Evolutionary conservation across 2,113 vertebrate species (phyloP), one percentile per base, ranked within the genome.

Genomic region (Struthidea cinerea): DNA sequence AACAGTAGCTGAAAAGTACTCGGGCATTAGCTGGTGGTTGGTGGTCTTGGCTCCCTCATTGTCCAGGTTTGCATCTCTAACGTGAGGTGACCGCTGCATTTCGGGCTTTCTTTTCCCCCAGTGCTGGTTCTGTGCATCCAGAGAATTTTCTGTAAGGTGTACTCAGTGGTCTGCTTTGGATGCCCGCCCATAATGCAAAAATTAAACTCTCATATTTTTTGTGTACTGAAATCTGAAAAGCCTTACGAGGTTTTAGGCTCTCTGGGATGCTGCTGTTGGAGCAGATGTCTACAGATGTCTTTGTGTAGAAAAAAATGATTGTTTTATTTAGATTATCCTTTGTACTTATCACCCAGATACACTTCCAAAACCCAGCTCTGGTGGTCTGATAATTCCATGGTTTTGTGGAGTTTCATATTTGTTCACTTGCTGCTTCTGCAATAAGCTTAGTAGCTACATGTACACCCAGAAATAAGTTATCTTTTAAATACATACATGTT

Each of bases 31-130:
- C 47, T 63, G 73, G 28, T 23, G 65, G 27, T 37, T 15, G 27
- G 37, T 57, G 23, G 5, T 46, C 20, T 63, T 41, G 23, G 37
- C 39, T 79, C 44, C 70, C 44, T 50, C 32, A 0, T 11, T 47
- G 75, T 22, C 73, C 27, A 42, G 56, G 35, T n/a, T 35, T 33
- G 10, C 27, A 18, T 24, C 53, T 75, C 41, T 35, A 22, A 52
- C 0, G 0, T 21, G 67, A 79, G 33, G 16, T 33, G 14, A 30
- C 27, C 0, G 0, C 35, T 50, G 33, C 14, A 15, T 47, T 90
- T 52, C 42, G 12, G 17, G 26, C 12, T n/a, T 75, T 41, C 32
- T 50, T 30, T 9, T 22, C 27, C 37, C 46, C 11, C 8, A 3
- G 7, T 61, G 26, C 23, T 24, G 13, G 14, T 93, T 73, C 37